Evolutionary conservation across 1,140 invertebrate genomes (phyloP).

Genomic region (Cardiocondyla obscurior): DNA sequence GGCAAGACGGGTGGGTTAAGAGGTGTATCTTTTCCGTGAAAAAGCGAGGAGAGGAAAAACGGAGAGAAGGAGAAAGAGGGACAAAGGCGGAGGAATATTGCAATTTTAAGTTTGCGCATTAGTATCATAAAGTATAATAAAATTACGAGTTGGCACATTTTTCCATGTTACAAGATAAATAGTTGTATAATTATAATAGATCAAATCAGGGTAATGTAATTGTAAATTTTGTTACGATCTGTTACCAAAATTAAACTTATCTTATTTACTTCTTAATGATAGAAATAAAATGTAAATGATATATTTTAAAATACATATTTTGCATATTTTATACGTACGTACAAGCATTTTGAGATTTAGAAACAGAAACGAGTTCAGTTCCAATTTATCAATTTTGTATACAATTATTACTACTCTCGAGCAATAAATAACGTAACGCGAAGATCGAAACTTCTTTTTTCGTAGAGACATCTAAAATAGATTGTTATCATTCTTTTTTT

Average conservation of each 20-base stretch:
- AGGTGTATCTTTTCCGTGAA: conserved; percentile 67
- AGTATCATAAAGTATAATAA: conserved; percentile 4
- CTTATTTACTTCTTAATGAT: not conserved
- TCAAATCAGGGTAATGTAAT: not conserved
- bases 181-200: not conserved
- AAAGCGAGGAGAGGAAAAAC: not conserved
- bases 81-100: not conserved
- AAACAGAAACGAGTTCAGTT: too few species aligned
- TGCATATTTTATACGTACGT: too few species aligned
- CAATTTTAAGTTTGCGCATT: not conserved
- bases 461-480: not conserved
- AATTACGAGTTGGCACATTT: not conserved
- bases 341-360: too few species aligned
- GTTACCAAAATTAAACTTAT: not conserved
- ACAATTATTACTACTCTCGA: not conserved
- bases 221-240: not conserved
- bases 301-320: too few species aligned
- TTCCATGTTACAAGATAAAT: too few species aligned
- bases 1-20: conserved; percentile 61
- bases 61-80: conserved; percentile 13
- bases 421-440: not conserved
- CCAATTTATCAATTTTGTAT: not conserved
- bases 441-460: not conserved
- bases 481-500: conserved; percentile 26
- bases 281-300: not conserved